Evolutionary conservation across 53 echinoderm and acorn worm species (phyloP), one percentile per base, ranked within the genome.

Genomic region (Temnopleurus reevesii): DNA sequence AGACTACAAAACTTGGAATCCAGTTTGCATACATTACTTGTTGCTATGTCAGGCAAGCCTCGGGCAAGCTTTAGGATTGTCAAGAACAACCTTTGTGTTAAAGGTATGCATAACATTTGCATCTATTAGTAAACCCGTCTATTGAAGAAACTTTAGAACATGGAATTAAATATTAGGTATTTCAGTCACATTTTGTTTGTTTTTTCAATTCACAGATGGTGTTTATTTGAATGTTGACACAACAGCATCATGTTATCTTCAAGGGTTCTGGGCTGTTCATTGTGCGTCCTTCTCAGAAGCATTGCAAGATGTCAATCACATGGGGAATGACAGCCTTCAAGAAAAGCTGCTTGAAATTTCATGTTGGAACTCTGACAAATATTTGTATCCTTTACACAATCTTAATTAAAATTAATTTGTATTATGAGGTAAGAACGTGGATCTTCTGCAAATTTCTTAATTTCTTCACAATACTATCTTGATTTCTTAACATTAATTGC

Each of bases 341-440:
- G 60, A 12, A 38, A 33, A 87, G 34, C 65, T 87, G 29, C 33
- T 7, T 1, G 51, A 53, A 5, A 65, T 66, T 21, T 87, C 88
- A 33, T 5, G 19, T 27, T 31, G 34, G 2, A 21, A 31, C 71
- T 46, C 34, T 27, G 44, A 59, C 17, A 87, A 66, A 47, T 31
- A 34, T 33, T 87, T 47, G 88, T 87, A 87, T 87, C 66, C 55
- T 87, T 85, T 60, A 19, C 28, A 35, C 57, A 26, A n/a, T n/a
- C n/a, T n/a, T n/a, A n/a, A n/a, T n/a, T n/a, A n/a, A n/a, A n/a
- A n/a, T n/a, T n/a, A n/a, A n/a, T n/a, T n/a, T n/a, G n/a, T n/a
- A n/a, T n/a, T n/a, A n/a, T n/a, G n/a, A n/a, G n/a, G n/a, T n/a
- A n/a, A n/a, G n/a, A n/a, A n/a, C n/a, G n/a, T n/a, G n/a, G n/a